phyloP scores from a whole-genome alignment of 2,888 invertebrate species.

The Dinocampus coccinellae region DNA sequence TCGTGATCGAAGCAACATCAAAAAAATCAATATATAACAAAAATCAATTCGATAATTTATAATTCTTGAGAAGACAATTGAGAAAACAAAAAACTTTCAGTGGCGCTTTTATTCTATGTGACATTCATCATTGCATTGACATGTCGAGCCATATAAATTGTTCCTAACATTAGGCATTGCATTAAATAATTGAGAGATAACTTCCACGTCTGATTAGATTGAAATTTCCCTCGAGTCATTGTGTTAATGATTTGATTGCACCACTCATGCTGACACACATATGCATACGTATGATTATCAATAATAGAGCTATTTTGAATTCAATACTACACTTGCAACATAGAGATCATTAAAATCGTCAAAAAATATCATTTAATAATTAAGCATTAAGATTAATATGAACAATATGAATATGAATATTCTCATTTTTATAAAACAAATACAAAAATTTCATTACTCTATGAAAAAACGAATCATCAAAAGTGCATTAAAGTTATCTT shows the following conservation, averaged over 20 bases:
- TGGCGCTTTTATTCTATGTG: neutral
- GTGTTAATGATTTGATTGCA: slow-evolving; percentile 17
- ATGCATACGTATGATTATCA: neutral
- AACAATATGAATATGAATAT: neutral
- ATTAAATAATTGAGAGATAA: neutral
- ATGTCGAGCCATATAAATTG: neutral
- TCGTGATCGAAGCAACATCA: neutral
- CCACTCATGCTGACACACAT: neutral
- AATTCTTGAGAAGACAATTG: too few relatives aligned
- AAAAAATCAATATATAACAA: too few relatives aligned
- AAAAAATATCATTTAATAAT: neutral
- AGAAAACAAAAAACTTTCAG: too few relatives aligned
- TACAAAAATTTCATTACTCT: neutral
- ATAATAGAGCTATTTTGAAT: neutral
- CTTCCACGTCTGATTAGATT: neutral
- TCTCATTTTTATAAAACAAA: neutral
- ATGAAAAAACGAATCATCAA: slow-evolving; percentile 1
- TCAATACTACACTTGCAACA: neutral
- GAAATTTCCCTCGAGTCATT: slow-evolving; percentile 14
- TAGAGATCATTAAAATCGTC: neutral
- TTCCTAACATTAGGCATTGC: neutral
- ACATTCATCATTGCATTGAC: neutral
- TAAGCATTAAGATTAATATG: too few relatives aligned
- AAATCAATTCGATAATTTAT: too few relatives aligned
- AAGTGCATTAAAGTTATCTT: slow-evolving; percentile 22